phyloP scores from a whole-genome alignment of 2,888 invertebrate genomes.

The Euphydryas editha region DNA sequence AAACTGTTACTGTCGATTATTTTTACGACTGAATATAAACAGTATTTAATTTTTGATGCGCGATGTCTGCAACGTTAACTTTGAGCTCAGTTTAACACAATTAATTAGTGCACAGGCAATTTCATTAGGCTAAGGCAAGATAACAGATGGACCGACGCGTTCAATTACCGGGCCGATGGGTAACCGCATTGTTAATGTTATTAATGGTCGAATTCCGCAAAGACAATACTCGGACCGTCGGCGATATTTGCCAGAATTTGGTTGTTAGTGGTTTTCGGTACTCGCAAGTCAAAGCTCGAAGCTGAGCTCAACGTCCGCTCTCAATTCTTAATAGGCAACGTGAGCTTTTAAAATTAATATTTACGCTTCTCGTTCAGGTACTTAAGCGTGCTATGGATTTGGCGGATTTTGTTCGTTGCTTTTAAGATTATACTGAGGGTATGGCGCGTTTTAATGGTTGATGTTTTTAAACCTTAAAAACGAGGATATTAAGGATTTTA shows the following conservation, averaged over 20 bases:
- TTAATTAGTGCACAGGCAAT: constrained; percentile 65
- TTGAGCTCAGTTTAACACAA: constrained; percentile 41
- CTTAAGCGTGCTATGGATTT: constrained; percentile 38
- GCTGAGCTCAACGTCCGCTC: not conserved
- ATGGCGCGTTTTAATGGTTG: constrained; percentile 22
- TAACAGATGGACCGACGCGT: constrained; percentile 61
- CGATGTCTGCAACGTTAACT: constrained; percentile 17
- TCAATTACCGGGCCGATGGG: constrained; percentile 60
- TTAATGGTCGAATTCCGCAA: constrained; percentile 66
- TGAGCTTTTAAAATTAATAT: constrained; percentile 50
- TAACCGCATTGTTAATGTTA: constrained; percentile 68
- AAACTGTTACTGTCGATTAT: not conserved
- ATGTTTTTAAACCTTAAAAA: constrained; percentile 16
- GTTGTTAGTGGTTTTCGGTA: constrained; percentile 34
- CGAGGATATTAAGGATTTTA: not conserved
- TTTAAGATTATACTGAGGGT: constrained; percentile 33
- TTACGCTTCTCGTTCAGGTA: constrained; percentile 35
- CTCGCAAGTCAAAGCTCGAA: constrained; percentile 4
- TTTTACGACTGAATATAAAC: not conserved
- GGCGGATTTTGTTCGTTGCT: constrained; percentile 36
- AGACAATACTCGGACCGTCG: constrained; percentile 59
- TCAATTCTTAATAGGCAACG: constrained; percentile 23
- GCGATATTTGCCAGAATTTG: constrained; percentile 34
- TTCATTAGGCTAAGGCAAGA: constrained; percentile 61
- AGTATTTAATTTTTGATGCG: constrained; percentile 4